Base-by-base conservation (phyloP, 2,888 invertebrate species). In the Acrocyrtus sp. region DNA sequence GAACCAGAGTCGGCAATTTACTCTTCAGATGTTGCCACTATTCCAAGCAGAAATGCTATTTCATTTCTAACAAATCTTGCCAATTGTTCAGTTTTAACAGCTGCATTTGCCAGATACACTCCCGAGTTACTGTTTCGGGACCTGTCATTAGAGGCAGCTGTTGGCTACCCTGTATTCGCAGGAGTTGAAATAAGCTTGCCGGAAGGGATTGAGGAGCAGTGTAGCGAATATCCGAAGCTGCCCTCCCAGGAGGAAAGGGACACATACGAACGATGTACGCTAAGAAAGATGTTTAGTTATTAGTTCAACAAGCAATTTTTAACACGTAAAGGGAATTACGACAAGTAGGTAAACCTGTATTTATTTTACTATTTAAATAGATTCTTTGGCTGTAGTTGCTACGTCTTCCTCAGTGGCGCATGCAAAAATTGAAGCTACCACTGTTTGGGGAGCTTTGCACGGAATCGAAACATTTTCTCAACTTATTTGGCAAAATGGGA, bases 401-500 rank as follows among this genome's bases (percentile, higher is more conserved):
- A n/a, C n/a, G n/a, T n/a, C n/a, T 39, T 22, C 47, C 3, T 41
- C 48, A 3, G 24, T 10, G n/a, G 19, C 27, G 15, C 54, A 6
- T 12, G 57, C 48, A 3, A 60, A 19, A 34, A 57, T 57, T 10
- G 48, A 60, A n/a, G 76, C 62, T 2, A 24, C 10, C 17, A 80
- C 78, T 0, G 73, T 94, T 76, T 96, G 96, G 96, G 95, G 96
- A 34, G 87, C 91, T 51, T 83, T 96, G 39, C 87, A 94, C 81
- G 96, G 94, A 0, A 85, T 97, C 78, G 96, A 96, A 85, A 92
- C 94, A 0, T 92, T 95, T 83, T 89, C 91, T 4, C 96, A 97
- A 82, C 84, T 95, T 10, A 84, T 92, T 48, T 86, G 87, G 81
- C 61, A 67, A 21, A 54, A 58, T 47, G 56, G 54, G n/a, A 50